Conservation (phyloP, 2,888 invertebrate species). For the Apotomis turbidana region DNA sequence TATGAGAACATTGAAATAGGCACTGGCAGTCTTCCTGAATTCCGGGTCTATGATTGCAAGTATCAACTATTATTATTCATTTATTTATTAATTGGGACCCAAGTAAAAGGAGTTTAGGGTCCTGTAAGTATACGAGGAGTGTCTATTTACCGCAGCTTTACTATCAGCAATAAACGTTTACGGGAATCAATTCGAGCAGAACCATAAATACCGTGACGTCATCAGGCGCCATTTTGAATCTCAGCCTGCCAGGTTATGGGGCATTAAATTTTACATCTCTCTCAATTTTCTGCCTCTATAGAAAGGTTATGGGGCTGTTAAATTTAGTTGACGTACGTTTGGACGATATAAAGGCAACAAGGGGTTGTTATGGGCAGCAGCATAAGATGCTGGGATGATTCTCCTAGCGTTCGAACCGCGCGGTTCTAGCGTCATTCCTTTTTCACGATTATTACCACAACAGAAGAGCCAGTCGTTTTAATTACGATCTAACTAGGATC, state of each 20-base stretch:
- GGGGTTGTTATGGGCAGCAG: not conserved
- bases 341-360: not conserved
- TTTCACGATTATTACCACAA: no score
- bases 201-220: constrained; percentile 37
- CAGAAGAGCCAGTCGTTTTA: no score
- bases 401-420: no score
- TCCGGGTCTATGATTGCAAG: no score
- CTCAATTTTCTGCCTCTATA: constrained; percentile 33
- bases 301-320: constrained; percentile 23
- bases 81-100: no score
- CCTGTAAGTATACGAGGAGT: not conserved
- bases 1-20: no score
- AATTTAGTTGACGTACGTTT: constrained; percentile 17
- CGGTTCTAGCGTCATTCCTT: no score
- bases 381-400: not conserved
- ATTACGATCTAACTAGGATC: no score
- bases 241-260: constrained; percentile 34
- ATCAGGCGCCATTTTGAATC: constrained; percentile 39
- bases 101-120: not conserved
- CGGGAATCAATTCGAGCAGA: constrained; percentile 35
- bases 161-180: constrained; percentile 36
- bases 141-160: constrained; percentile 32
- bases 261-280: constrained; percentile 34
- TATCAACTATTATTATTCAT: no score
- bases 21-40: no score